Evolutionary conservation across 2,888 invertebrate genomes (phyloP).

Genomic region (Hydrotaea diabolus): DNA sequence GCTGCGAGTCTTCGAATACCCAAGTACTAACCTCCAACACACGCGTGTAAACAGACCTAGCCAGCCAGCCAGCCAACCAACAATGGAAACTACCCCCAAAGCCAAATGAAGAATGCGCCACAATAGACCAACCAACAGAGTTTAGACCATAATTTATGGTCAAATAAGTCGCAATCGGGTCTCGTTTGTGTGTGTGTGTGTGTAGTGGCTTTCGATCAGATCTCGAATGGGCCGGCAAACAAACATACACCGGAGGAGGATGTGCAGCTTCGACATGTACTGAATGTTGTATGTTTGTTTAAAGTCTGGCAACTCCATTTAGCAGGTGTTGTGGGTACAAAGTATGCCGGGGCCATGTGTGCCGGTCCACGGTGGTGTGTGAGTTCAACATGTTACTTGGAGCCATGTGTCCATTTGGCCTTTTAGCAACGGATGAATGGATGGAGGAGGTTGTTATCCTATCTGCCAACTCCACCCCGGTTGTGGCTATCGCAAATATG

Average conservation of each 20-base stretch:
- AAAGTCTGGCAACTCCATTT: conserved; percentile 34
- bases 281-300: background rate
- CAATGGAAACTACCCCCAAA: conserved; percentile 51
- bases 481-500: background rate
- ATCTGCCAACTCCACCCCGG: background rate
- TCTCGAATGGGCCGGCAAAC: background rate
- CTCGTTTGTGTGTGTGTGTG: background rate
- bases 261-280: background rate
- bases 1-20: conserved; percentile 5
- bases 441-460: conserved; percentile 13
- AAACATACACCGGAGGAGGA: conserved; percentile 11
- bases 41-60: background rate
- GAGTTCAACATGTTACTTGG: background rate
- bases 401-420: conserved; percentile 1
- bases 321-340: conserved; percentile 19
- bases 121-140: background rate
- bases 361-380: background rate
- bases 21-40: too few relatives aligned
- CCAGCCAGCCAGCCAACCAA: background rate
- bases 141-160: conserved; percentile 61
- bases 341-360: background rate
- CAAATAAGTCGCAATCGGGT: conserved; percentile 55
- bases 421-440: conserved; percentile 13
- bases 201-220: conserved; percentile 12
- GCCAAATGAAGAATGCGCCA: conserved; percentile 40